Base-by-base conservation (phyloP, 2,888 invertebrate species). In the Mechanitis messenoides region DNA sequence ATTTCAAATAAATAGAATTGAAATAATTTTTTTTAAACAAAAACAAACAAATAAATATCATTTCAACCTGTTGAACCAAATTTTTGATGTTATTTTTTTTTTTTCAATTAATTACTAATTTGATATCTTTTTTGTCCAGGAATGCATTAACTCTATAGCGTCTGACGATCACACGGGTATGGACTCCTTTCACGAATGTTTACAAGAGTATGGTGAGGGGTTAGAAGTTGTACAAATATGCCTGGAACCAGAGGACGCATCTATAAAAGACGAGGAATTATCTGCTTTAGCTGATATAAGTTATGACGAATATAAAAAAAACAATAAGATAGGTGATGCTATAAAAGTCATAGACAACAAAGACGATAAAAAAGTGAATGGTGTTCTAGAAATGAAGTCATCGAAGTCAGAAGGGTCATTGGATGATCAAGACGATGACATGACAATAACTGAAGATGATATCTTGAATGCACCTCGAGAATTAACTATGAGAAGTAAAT, bases 151-250 rank as follows among this genome's bases (percentile, higher is more conserved):
- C 72, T 92, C 92, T 1, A 78, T 92, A 60, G 91, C 91, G 5
- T 92, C 92, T 45, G 92, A 92, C 61, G 92, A 92, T 69, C 92
- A 92, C 72, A 92, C 92, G 0, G 92, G 92, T 53, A 87, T 92
- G 80, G 92, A 93, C 62, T 92, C 92, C 54, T 93, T 92, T 71
- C 92, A 93, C 75, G 92, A 93, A 78, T 93, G 92, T 70, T 88
- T 93, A 53, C 92, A 93, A 75, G 92, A 92, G 72, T 92, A 92
- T 69, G 92, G 92, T 4, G 92, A 93, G 74, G 92, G 92, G 28
- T 70, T 93, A 60, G 92, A 92, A 76, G 92, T 92, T 3, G 91
- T 92, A 12, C 92, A 92, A 71, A 92, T 92, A 72, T 92, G 92
- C 70, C 83, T 92, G 33, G 92, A 92, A 67, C 92, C 92, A 20